Percentiles rank a stretch among this genome's conserved stretches.
Evolutionary conservation across 2,113 vertebrate genomes (phyloP).

Genomic region (Cyphomyrus plagiostoma): DNA sequence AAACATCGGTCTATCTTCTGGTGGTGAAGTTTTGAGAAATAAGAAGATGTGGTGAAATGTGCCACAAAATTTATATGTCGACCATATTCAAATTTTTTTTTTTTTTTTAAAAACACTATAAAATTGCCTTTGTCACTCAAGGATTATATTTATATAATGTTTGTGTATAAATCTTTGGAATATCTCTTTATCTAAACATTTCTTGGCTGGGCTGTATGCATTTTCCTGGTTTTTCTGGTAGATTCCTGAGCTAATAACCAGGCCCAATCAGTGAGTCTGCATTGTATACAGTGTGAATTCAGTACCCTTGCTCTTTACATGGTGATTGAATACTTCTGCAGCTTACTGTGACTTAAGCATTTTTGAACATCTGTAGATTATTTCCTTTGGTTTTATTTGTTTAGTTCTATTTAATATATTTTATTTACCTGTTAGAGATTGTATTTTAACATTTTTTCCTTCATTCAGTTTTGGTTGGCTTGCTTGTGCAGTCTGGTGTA

Average conservation of each 20-base stretch:
- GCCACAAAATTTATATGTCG: background rate
- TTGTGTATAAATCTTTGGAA: background rate
- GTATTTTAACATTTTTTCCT: background rate
- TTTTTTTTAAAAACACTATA: background rate
- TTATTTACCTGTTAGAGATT: background rate
- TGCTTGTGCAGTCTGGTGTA: background rate
- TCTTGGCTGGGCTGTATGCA: background rate
- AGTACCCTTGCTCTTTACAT: background rate
- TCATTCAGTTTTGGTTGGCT: background rate
- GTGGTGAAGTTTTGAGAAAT: background rate
- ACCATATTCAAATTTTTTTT: no score
- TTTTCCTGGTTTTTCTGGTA: background rate
- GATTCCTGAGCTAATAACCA: background rate
- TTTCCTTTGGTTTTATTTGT: background rate
- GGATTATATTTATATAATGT: background rate
- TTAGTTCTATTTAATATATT: background rate
- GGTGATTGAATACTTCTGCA: background rate
- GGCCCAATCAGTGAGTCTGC: background rate
- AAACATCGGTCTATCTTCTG: background rate
- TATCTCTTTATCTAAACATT: background rate
- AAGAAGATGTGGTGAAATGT: background rate
- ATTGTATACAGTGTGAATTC: background rate
- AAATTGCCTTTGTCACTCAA: background rate
- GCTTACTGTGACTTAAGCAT: background rate
- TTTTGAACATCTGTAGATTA: background rate